Evolutionary conservation across 2,113 vertebrate species (phyloP).

Genomic region (Mustela nigripes): DNA sequence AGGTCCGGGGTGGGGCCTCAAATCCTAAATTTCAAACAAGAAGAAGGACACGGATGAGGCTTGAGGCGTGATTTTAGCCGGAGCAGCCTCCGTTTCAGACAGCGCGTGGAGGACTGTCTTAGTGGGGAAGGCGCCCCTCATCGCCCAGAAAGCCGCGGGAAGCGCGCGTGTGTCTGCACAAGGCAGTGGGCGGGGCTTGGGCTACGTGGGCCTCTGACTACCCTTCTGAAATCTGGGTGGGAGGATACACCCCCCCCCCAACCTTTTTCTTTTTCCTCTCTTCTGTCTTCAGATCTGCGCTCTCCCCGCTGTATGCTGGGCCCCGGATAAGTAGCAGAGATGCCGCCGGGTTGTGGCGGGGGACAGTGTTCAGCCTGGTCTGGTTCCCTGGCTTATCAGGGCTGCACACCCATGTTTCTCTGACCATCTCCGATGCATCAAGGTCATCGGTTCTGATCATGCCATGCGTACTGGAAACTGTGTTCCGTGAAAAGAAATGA

Average conservation of each 20-base stretch:
- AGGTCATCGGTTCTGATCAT: not conserved
- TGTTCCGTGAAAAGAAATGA: slow-evolving; percentile 4
- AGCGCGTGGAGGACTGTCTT: not conserved
- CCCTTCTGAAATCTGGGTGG: not conserved
- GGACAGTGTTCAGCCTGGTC: not conserved
- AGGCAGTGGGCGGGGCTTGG: not conserved
- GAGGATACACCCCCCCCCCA: not conserved
- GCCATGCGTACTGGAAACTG: not conserved
- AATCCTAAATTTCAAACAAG: not conserved
- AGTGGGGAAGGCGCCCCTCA: not conserved
- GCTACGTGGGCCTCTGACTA: not conserved
- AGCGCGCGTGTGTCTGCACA: accelerated
- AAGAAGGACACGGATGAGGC: not conserved
- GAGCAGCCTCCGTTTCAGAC: not conserved
- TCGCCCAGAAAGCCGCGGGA: accelerated
- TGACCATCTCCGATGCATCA: not conserved
- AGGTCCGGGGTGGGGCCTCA: not conserved
- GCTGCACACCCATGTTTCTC: not conserved
- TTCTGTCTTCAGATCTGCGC: not conserved
- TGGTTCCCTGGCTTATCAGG: not conserved
- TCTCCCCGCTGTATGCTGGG: not conserved
- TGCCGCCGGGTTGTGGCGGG: accelerated
- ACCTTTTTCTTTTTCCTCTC: not conserved
- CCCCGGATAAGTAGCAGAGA: not conserved
- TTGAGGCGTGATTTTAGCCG: not conserved